Evolutionary conservation across 2,888 invertebrate genomes (phyloP).

Genomic region (Caenorhabditis sp.): DNA sequence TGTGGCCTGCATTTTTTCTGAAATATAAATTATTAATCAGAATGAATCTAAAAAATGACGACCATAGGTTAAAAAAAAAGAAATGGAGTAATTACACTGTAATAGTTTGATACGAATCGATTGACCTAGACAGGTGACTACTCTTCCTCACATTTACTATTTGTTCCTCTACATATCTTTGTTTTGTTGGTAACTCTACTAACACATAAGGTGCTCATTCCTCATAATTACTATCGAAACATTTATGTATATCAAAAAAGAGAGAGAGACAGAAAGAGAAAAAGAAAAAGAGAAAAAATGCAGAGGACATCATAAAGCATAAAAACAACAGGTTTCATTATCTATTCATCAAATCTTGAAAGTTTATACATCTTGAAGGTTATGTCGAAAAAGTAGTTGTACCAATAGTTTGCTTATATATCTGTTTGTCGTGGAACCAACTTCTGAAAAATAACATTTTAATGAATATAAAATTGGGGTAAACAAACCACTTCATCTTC

Average conservation of each 20-base stretch:
- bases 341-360: slow-evolving; percentile 35
- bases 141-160: background rate
- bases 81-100: background rate
- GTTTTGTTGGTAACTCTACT: no score
- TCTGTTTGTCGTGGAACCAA: slow-evolving; percentile 35
- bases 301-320: slow-evolving; percentile 3
- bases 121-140: background rate
- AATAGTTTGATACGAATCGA: background rate
- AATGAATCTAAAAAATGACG: background rate
- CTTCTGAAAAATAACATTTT: slow-evolving; percentile 25
- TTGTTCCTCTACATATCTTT: no score
- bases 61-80: background rate
- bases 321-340: slow-evolving; percentile 31
- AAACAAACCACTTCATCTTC: slow-evolving; percentile 19
- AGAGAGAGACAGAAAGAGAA: no score
- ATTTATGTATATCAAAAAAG: no score
- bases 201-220: no score
- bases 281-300: background rate
- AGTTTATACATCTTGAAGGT: slow-evolving; percentile 1
- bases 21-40: no score
- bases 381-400: slow-evolving; percentile 1
- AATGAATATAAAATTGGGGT: background rate
- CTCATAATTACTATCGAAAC: no score
- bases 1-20: no score
- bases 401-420: slow-evolving; percentile 18